Base-by-base conservation (phyloP, 1,140 invertebrate species). In the Papilio glaucus region DNA sequence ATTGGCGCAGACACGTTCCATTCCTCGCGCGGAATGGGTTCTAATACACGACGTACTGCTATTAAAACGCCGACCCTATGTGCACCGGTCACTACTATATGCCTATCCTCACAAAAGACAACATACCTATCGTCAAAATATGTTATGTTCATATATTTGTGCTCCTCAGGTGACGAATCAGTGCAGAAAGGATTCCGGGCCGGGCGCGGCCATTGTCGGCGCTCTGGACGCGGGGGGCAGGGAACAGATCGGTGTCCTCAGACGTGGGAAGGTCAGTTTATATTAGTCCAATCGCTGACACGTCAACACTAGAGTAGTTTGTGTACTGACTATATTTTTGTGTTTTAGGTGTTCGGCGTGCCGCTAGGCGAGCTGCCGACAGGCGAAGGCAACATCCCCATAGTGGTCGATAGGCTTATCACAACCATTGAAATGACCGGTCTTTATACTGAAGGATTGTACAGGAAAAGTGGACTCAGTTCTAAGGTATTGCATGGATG, bases 381-480 rank as follows among this genome's bases (percentile, higher is more conserved):
- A 0, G 96, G 96, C 2, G 96, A 97, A 72, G 95, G 95, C 4
- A 96, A 96, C 78, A 96, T 99, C 65, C 98, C 98, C 0, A 84
- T 96, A 4, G 96, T 99, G 4, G 95, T 99, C 6, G 98, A 99
- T 81, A 94, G 96, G 63, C 93, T 99, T 2, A 97, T 99, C 57
- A 96, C 96, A 7, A 96, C 96, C 4, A 98, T 99, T 81, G 98
- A 99, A 93, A 95, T 98, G 91, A 96, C 97, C 77, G 98, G 98
- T 4, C 93, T 99, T 5, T 99, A 98, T 86, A 97, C 96, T 0
- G 98, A 98, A 82, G 98, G 98, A 0, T 95, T 99, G 60, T 99
- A 99, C 90, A 94, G 98, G 29, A 99, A 99, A 88, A 97, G 97
- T 78, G 98, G 98, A 24, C 96, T 97, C 39, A 96, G 95, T 91